Percentiles rank a stretch among this genome's conserved stretches.
phyloP scores from a whole-genome alignment of 2,113 vertebrate genomes.

The Phalacrocorax aristotelis region DNA sequence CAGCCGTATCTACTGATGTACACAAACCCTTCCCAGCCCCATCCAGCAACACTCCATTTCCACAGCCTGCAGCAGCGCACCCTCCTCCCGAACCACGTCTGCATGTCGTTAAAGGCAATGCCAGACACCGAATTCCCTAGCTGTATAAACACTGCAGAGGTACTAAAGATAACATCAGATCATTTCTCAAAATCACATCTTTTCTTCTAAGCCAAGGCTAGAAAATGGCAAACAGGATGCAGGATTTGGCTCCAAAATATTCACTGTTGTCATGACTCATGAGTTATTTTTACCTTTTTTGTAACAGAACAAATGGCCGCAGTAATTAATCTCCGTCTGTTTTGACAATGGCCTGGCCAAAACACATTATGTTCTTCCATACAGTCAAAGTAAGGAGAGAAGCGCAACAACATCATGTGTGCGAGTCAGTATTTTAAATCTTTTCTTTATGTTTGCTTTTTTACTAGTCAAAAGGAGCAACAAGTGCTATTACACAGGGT shows the following conservation, averaged over 20 bases:
- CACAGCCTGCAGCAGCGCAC: background rate
- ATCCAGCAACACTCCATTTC: background rate
- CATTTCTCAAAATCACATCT: constrained; percentile 3
- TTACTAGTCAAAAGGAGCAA: background rate
- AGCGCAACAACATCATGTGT: background rate
- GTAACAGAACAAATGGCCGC: background rate
- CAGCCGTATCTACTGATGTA: background rate
- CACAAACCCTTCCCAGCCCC: background rate
- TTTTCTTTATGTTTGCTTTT: background rate
- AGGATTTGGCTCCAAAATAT: background rate
- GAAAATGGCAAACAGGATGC: background rate
- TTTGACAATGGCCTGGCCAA: constrained; percentile 36
- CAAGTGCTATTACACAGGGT: background rate
- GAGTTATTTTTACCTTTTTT: constrained; percentile 45
- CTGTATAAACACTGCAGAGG: background rate
- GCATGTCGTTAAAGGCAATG: background rate
- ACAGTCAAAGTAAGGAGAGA: background rate
- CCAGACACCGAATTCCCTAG: background rate
- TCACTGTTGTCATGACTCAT: background rate
- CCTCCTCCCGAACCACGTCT: background rate
- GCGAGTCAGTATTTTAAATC: background rate
- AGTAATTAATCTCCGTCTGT: constrained; percentile 11
- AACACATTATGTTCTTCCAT: background rate
- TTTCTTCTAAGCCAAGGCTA: background rate
- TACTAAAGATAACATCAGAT: background rate